Percentiles rank a stretch among this genome's conserved stretches.
Evolutionary conservation across 1,140 invertebrate species (phyloP).

Genomic region (Melanaphis sacchari): DNA sequence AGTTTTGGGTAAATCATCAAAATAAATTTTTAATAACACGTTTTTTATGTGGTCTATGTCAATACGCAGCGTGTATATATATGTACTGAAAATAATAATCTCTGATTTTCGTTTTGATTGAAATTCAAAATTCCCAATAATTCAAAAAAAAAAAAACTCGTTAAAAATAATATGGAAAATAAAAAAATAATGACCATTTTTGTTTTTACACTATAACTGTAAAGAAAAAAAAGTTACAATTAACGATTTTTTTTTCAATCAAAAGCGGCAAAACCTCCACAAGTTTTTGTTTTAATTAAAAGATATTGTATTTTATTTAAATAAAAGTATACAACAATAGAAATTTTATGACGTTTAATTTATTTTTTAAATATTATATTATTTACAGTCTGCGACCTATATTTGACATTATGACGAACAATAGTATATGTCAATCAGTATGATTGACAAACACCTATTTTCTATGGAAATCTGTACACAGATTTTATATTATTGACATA

Average conservation of each 20-base stretch:
- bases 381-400: neutral
- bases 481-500: constrained; percentile 6
- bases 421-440: neutral
- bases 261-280: neutral
- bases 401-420: neutral
- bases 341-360: neutral
- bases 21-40: neutral
- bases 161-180: neutral
- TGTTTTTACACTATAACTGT: neutral
- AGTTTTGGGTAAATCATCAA: neutral
- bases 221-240: neutral
- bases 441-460: neutral
- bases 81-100: neutral
- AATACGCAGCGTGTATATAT: neutral
- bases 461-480: neutral
- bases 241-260: neutral
- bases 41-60: neutral
- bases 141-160: neutral
- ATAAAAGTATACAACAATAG: neutral
- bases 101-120: neutral
- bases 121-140: neutral
- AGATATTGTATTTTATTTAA: constrained; percentile 7
- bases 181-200: neutral
- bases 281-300: neutral
- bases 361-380: neutral